These are phyloP conservation scores for Ceyx erithaca DNA, from an alignment of 2,797 vertebrate genomes.

Conservation along the genomic window DNA sequence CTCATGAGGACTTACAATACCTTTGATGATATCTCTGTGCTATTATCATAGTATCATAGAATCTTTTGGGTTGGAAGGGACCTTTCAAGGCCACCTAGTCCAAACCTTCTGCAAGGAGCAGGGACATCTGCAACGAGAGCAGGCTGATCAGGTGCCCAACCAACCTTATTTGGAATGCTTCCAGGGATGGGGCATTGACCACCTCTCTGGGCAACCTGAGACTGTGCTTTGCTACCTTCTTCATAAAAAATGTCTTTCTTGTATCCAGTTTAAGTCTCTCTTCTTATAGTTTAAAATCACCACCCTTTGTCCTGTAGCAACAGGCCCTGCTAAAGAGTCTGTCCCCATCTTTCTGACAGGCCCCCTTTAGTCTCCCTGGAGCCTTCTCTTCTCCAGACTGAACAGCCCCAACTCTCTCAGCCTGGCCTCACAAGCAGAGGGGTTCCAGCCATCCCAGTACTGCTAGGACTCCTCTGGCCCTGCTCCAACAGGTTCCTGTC, in stretches of 20 bases:
- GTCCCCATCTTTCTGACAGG: neutral
- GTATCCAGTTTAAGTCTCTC: neutral
- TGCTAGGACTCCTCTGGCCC: neutral
- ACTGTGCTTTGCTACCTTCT: neutral
- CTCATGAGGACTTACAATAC: neutral
- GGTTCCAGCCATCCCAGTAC: neutral
- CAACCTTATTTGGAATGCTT: too few species aligned
- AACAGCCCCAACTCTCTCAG: neutral
- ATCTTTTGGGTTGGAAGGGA: neutral
- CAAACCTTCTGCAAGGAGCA: neutral
- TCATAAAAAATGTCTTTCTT: neutral
- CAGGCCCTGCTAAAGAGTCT: neutral
- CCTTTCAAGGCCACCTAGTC: neutral
- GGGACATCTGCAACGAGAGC: neutral
- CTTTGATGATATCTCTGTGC: neutral
- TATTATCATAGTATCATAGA: neutral
- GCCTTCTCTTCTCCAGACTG: neutral
- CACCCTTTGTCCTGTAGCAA: neutral
- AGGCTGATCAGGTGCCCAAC: neutral
- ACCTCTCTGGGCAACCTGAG: neutral
- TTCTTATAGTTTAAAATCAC: neutral
- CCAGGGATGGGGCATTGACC: neutral
- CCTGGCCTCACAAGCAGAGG: neutral
- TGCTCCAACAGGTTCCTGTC: neutral
- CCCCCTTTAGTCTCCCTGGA: neutral